These are phyloP conservation scores for Periophthalmus modestus DNA, from an alignment of 2,113 vertebrate species.

Conservation along the genomic window DNA sequence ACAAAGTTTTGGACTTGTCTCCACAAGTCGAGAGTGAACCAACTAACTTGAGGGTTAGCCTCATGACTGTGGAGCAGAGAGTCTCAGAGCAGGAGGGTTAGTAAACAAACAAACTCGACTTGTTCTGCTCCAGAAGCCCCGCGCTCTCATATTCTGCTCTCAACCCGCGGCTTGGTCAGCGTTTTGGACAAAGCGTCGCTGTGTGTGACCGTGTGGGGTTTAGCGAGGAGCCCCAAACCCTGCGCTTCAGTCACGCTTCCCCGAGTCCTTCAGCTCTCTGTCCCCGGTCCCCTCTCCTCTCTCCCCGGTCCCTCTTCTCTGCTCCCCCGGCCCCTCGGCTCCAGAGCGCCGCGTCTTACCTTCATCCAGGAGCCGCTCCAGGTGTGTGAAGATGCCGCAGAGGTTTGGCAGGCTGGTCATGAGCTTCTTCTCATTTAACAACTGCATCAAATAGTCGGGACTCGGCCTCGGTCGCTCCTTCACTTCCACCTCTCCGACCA, in stretches of 20 bases:
- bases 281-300: background rate
- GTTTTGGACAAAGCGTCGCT: constrained; percentile 12
- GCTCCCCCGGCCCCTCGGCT: background rate
- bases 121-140: background rate
- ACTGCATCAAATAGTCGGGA: constrained; percentile 86
- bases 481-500: constrained; percentile 87
- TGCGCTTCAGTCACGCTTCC: constrained; percentile 39
- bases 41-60: constrained; percentile 41
- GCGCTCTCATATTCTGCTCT: background rate
- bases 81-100: background rate
- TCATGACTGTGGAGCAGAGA: background rate
- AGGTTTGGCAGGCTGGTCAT: constrained; percentile 85
- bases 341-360: constrained; percentile 61
- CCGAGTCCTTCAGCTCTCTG: too few relatives aligned
- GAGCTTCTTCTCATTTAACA: constrained; percentile 85
- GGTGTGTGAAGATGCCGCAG: constrained; percentile 85
- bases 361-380: constrained; percentile 83
- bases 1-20: constrained; percentile 57
- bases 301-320: background rate
- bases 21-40: constrained; percentile 37
- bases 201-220: background rate
- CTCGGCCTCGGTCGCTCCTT: constrained; percentile 87
- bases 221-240: constrained; percentile 17
- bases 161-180: background rate
- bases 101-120: background rate